A percentile compares a stretch with the other conserved stretches of the same genome.
Conservation (phyloP, 2,888 invertebrate species). For the Microdon myrmicae region DNA sequence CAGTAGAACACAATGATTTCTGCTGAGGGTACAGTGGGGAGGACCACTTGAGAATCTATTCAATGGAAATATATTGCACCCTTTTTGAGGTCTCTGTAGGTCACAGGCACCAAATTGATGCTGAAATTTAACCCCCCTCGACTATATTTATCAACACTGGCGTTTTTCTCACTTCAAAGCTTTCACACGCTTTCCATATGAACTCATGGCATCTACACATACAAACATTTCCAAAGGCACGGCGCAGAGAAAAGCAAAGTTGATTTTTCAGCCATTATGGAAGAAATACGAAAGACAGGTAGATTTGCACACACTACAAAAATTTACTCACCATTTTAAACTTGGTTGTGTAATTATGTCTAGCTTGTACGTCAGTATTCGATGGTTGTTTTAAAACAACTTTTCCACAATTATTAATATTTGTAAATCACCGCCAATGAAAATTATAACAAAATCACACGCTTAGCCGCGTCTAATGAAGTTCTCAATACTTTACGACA, state of each 20-base stretch:
- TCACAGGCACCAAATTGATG: no score
- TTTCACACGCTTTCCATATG: no score
- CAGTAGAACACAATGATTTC: no score
- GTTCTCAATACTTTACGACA: slow-evolving; percentile 1
- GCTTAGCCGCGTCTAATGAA: slow-evolving; percentile 32
- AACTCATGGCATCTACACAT: no score
- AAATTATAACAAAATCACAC: slow-evolving; percentile 17
- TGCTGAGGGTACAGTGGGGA: no score
- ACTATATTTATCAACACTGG: no score
- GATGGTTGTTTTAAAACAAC: slow-evolving; percentile 5
- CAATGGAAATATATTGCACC: no score
- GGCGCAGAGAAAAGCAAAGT: not conserved
- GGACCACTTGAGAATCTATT: no score
- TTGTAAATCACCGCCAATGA: slow-evolving; percentile 24
- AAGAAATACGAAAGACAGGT: not conserved
- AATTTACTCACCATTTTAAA: slow-evolving; percentile 33
- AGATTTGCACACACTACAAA: not conserved
- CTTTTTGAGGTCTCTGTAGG: no score
- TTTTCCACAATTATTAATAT: slow-evolving; percentile 6
- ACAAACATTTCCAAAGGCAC: no score
- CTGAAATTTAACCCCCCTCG: no score
- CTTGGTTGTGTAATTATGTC: slow-evolving; percentile 1
- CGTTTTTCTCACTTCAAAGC: no score
- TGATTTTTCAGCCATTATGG: slow-evolving; percentile 25
- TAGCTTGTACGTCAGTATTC: slow-evolving; percentile 1